These are phyloP conservation scores for Acanthurus tractus DNA, from an alignment of 2,797 vertebrate genomes.

Conservation along the genomic window DNA sequence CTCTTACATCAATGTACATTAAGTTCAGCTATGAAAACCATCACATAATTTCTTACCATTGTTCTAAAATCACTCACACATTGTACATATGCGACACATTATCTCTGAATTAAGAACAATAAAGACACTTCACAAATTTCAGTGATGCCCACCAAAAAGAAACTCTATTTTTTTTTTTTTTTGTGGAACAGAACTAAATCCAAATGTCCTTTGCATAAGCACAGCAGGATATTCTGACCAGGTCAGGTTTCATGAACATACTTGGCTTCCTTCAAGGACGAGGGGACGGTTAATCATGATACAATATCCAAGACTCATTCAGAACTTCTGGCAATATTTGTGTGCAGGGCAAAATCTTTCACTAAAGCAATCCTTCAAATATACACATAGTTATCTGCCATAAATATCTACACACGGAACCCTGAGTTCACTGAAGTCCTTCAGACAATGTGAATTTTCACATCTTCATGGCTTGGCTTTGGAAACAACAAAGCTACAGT, in stretches of 20 bases:
- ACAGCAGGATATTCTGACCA: slow-evolving; percentile 5
- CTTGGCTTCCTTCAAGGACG: slow-evolving; percentile 52
- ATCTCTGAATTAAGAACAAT: not conserved
- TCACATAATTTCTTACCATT: not conserved
- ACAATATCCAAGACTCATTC: not conserved
- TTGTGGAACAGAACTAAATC: not conserved
- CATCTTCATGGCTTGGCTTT: slow-evolving; percentile 32
- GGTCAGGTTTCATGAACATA: slow-evolving; percentile 35
- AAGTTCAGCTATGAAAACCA: slow-evolving; percentile 6
- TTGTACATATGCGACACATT: not conserved
- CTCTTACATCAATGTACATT: not conserved
- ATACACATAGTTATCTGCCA: slow-evolving; percentile 35
- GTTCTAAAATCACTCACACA: slow-evolving; percentile 4
- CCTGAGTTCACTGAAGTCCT: slow-evolving; percentile 72
- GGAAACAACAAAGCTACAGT: slow-evolving; percentile 4
- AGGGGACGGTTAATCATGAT: slow-evolving; percentile 34
- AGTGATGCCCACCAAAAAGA: not conserved
- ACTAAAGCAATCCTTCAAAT: slow-evolving; percentile 59
- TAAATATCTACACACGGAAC: slow-evolving; percentile 61
- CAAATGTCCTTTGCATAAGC: not conserved
- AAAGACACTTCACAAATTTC: not conserved
- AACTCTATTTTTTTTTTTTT: not conserved
- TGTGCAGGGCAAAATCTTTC: slow-evolving; percentile 27
- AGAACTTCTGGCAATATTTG: slow-evolving; percentile 29
- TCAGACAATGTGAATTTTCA: slow-evolving; percentile 55